phyloP scores from a whole-genome alignment of 2,113 vertebrate species.

The Pontoporia blainvillei region DNA sequence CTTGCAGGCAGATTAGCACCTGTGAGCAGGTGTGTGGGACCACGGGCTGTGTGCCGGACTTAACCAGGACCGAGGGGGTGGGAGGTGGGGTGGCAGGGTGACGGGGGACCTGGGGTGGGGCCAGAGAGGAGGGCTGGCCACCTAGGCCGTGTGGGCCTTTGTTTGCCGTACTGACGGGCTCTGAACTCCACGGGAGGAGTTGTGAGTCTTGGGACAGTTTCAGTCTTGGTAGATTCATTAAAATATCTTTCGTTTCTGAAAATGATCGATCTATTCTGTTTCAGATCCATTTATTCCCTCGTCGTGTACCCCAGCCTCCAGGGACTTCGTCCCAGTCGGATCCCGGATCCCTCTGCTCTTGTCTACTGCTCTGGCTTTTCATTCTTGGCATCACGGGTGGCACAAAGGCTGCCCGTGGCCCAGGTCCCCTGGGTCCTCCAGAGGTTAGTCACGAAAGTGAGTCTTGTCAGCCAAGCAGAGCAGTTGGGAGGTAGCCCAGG shows the following conservation, averaged over 20 bases:
- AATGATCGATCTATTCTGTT: fast-evolving
- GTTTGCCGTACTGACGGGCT: neutral
- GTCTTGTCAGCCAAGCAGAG: neutral
- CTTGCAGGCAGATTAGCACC: neutral
- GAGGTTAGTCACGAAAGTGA: neutral
- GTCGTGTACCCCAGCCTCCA: neutral
- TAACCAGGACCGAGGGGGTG: fast-evolving
- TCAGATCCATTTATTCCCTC: fast-evolving
- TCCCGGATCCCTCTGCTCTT: fast-evolving
- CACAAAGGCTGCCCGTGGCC: neutral
- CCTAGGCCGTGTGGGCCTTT: neutral
- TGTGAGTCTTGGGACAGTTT: neutral
- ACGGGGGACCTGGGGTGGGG: fast-evolving
- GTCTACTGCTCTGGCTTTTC: neutral
- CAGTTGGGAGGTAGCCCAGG: neutral
- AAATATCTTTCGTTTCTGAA: neutral
- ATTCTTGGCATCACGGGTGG: neutral
- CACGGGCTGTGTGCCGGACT: neutral
- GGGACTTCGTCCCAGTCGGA: neutral
- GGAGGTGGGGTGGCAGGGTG: neutral
- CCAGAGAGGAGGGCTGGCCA: neutral
- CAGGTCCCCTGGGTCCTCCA: neutral
- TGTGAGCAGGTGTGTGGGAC: neutral
- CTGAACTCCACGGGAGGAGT: fast-evolving
- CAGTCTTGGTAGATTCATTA: neutral